Evolutionary conservation across 1,140 invertebrate species (phyloP).

Genomic region (Ruditapes philippinarum): DNA sequence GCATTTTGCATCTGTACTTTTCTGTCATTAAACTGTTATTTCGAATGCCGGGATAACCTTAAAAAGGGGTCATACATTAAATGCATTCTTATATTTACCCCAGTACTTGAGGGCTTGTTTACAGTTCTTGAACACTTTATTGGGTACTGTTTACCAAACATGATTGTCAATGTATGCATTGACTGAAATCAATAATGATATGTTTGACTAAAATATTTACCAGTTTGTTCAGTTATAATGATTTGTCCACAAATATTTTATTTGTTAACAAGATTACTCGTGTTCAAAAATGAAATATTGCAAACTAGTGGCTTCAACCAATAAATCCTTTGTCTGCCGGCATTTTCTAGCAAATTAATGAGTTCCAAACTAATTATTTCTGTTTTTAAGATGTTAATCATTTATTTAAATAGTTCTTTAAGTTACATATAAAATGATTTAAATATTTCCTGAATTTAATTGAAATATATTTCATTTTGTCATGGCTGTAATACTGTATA

Average conservation of each 20-base stretch:
- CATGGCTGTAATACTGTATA: too few relatives aligned
- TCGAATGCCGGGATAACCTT: neutral
- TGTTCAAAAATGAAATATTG: neutral
- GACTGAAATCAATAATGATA: conserved; percentile 23
- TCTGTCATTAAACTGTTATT: neutral
- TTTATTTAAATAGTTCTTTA: too few relatives aligned
- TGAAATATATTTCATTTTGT: too few relatives aligned
- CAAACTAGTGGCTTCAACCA: neutral
- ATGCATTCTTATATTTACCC: conserved; percentile 15
- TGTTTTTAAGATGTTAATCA: too few relatives aligned
- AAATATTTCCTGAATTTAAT: too few relatives aligned
- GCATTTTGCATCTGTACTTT: too few relatives aligned
- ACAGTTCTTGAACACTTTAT: neutral
- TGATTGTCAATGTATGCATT: neutral
- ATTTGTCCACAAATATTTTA: neutral
- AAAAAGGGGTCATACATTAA: neutral
- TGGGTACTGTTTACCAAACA: conserved; percentile 26
- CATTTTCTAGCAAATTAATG: too few relatives aligned
- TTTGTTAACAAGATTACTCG: neutral
- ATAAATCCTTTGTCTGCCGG: too few relatives aligned
- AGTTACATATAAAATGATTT: too few relatives aligned
- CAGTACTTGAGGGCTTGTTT: neutral
- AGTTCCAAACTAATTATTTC: too few relatives aligned
- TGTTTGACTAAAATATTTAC: conserved; percentile 55
- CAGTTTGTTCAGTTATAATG: conserved; percentile 45